phyloP scores from a whole-genome alignment of 1,140 invertebrate species.

The Pararge aegeria region DNA sequence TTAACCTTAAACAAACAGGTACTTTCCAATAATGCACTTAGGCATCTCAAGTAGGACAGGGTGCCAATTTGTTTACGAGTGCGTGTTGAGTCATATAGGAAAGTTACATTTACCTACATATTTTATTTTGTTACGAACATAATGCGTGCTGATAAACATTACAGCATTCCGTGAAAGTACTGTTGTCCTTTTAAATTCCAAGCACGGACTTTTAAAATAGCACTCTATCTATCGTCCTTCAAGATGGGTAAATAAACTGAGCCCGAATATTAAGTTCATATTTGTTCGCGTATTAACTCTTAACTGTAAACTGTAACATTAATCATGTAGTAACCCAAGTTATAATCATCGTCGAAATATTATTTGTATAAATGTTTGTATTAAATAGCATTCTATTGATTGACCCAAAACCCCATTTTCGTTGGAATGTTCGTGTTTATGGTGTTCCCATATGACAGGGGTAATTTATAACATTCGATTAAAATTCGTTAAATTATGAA shows the following conservation, averaged over 20 bases:
- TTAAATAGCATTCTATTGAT: not conserved
- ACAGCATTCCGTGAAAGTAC: slow-evolving; percentile 25
- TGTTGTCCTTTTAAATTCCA: slow-evolving; percentile 24
- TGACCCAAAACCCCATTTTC: not conserved
- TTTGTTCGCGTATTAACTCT: not conserved
- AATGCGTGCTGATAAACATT: slow-evolving; percentile 20
- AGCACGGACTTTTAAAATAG: slow-evolving; percentile 28
- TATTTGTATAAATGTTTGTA: not conserved
- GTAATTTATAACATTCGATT: not conserved
- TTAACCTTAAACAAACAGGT: not conserved
- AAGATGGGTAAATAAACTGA: slow-evolving; percentile 1
- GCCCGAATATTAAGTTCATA: not conserved
- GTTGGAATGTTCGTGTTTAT: not conserved
- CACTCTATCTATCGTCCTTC: slow-evolving; percentile 27
- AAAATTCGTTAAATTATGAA: not conserved
- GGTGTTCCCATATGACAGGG: not conserved
- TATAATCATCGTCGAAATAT: slow-evolving; percentile 8
- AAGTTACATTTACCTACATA: slow-evolving; percentile 21
- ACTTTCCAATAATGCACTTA: not conserved
- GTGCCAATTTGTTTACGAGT: slow-evolving; percentile 15
- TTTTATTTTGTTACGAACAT: slow-evolving; percentile 20
- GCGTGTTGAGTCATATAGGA: slow-evolving; percentile 24
- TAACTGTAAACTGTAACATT: slow-evolving; percentile 6
- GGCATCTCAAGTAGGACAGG: not conserved
- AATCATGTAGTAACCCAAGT: slow-evolving; percentile 12